Percentiles rank a stretch among this genome's conserved stretches.
Conservation (phyloP, 92 coral and sea anemone genomes). For the Porites rus region DNA sequence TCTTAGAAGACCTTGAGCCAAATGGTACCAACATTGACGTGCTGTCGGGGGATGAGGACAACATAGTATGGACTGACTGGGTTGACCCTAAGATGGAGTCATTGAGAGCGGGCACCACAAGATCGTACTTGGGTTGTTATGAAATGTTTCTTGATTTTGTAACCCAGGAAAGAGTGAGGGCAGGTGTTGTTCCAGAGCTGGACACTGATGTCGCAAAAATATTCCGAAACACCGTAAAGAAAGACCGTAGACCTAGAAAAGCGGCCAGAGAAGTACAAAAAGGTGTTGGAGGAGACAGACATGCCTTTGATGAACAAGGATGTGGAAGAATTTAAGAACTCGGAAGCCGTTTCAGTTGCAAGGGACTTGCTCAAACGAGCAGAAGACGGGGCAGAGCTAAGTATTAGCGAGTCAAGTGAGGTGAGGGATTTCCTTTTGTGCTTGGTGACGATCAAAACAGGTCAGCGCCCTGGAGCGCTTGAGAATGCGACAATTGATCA, state of each 20-base stretch:
- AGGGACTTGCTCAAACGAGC: background rate
- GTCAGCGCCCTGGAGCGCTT: background rate
- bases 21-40: background rate
- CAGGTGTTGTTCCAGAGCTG: background rate
- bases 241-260: background rate
- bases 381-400: background rate
- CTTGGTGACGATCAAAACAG: background rate
- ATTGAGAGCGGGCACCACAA: constrained; percentile 6
- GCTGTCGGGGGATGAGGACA: constrained; percentile 6
- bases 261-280: background rate
- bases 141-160: constrained; percentile 11
- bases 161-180: background rate
- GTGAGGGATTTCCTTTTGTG: background rate
- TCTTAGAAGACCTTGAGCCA: constrained; percentile 11
- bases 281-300: background rate
- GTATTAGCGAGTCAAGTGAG: background rate
- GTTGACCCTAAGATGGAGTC: background rate
- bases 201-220: background rate
- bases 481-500: background rate
- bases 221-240: constrained; percentile 1
- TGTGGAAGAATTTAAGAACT: background rate
- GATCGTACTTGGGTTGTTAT: background rate
- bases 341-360: background rate
- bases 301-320: background rate
- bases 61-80: constrained; percentile 19